Evolutionary conservation across 2,113 vertebrate genomes (phyloP).

Genomic region (Mugil cephalus): DNA sequence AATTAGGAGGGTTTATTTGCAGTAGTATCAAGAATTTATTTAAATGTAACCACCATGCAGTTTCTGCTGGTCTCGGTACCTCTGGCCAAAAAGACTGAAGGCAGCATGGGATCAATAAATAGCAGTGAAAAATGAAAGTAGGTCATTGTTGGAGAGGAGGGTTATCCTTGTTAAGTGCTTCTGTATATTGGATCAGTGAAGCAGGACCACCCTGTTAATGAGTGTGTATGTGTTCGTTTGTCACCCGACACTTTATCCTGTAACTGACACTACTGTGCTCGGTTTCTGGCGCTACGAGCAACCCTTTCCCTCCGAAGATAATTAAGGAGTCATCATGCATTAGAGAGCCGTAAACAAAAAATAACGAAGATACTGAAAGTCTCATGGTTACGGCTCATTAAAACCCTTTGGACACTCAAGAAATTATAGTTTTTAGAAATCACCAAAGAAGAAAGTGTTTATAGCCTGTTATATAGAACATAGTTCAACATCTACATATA

Average conservation of each 20-base stretch:
- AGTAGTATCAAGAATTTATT: not conserved
- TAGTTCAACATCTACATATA: no score
- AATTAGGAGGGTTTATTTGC: not conserved
- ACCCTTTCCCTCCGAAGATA: not conserved
- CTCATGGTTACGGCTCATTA: no score
- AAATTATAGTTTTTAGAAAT: no score
- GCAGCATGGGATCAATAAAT: not conserved
- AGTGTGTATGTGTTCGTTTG: slow-evolving; percentile 7
- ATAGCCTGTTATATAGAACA: no score
- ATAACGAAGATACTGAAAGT: no score
- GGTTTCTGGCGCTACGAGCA: not conserved
- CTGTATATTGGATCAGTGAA: slow-evolving; percentile 8
- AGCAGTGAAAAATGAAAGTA: slow-evolving; percentile 12
- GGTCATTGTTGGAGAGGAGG: slow-evolving; percentile 12
- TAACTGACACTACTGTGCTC: slow-evolving; percentile 9
- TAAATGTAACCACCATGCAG: no score
- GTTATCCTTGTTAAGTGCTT: slow-evolving; percentile 29
- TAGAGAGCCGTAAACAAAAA: no score
- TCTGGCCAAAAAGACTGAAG: no score
- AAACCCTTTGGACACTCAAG: no score
- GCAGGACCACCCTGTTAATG: slow-evolving; percentile 17
- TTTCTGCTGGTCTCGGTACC: no score
- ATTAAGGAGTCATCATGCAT: not conserved
- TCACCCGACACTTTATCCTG: slow-evolving; percentile 35
- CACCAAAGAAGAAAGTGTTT: no score